Percentiles rank a stretch among this genome's conserved stretches.
Evolutionary conservation across 2,888 invertebrate species (phyloP).

Genomic region (Meghimatium bilineatum): DNA sequence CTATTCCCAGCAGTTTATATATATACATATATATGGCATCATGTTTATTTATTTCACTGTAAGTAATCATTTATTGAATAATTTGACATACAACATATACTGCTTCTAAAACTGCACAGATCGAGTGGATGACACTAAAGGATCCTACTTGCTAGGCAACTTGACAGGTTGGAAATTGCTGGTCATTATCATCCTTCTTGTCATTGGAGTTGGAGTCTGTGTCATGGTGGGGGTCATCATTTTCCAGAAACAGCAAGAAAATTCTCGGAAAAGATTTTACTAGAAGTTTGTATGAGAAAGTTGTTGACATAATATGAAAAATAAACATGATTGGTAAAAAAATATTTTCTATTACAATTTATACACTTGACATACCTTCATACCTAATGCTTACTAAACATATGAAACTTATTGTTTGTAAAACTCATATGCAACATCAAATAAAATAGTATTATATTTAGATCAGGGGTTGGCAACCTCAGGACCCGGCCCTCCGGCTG

Average conservation of each 20-base stretch:
- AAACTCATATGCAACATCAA: too few relatives aligned
- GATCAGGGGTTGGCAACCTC: too few relatives aligned
- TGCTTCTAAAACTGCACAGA: neutral
- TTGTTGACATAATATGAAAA: neutral
- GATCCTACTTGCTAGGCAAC: conserved; percentile 79
- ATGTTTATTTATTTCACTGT: neutral
- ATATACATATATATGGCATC: too few relatives aligned
- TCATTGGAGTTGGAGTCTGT: conserved; percentile 88
- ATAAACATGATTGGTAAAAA: neutral
- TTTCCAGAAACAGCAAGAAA: conserved; percentile 94
- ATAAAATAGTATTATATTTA: neutral
- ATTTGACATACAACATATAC: neutral
- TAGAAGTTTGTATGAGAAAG: conserved; percentile 69
- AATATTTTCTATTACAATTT: neutral
- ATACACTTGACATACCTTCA: neutral
- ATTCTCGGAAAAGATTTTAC: conserved; percentile 91
- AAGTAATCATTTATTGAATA: neutral
- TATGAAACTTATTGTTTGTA: neutral
- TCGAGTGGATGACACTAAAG: conserved; percentile 87
- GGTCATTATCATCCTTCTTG: conserved; percentile 88
- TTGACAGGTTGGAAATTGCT: conserved; percentile 94
- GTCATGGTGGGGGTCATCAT: conserved; percentile 93
- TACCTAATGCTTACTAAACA: neutral
- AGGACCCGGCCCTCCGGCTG: too few relatives aligned
- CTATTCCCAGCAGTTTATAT: too few relatives aligned